These are phyloP conservation scores for Falco biarmicus DNA, from an alignment of 2,797 vertebrate species.

Conservation along the genomic window DNA sequence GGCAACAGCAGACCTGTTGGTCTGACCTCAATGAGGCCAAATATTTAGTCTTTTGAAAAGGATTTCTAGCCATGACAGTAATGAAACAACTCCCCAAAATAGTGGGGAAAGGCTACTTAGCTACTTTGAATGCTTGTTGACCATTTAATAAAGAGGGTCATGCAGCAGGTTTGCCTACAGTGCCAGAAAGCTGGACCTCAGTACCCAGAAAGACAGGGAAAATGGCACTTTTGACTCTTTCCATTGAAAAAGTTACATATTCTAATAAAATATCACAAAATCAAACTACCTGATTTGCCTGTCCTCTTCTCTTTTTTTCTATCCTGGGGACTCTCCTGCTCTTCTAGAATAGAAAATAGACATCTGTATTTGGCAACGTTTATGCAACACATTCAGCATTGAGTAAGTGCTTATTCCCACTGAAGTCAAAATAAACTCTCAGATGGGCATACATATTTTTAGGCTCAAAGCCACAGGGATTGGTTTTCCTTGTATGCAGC, in stretches of 20 bases:
- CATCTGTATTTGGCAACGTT: background rate
- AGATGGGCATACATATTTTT: background rate
- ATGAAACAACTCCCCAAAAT: background rate
- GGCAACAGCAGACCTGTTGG: background rate
- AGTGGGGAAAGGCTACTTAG: rapidly evolving
- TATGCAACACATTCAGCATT: background rate
- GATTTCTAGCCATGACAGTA: background rate
- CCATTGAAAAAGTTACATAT: background rate
- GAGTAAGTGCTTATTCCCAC: background rate
- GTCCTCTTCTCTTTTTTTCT: background rate
- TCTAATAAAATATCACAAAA: background rate
- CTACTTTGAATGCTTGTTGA: background rate
- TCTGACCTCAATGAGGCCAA: background rate
- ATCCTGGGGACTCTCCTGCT: background rate
- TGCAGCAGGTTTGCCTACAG: background rate
- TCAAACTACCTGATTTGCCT: background rate
- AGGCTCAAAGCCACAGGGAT: background rate
- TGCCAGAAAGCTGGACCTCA: background rate
- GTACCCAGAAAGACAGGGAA: background rate
- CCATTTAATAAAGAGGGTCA: background rate
- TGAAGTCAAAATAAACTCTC: background rate
- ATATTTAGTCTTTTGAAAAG: background rate
- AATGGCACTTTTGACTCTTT: background rate
- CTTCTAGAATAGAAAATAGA: background rate
- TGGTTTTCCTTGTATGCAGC: background rate